phyloP scores from a whole-genome alignment of 2,888 invertebrate species.

The Rhogogaster chlorosoma region DNA sequence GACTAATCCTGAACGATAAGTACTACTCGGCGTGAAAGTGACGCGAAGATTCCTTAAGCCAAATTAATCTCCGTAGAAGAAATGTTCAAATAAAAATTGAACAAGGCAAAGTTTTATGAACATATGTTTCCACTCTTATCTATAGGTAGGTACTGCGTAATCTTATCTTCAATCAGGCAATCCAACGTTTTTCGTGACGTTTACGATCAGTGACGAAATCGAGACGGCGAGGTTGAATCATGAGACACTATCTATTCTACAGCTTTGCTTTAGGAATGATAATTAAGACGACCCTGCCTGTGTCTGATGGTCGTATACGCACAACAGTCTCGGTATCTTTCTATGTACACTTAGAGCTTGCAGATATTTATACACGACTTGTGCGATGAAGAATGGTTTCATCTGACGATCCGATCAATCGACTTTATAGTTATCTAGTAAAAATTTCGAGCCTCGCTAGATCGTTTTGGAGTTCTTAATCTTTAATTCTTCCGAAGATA shows the following conservation, averaged over 20 bases:
- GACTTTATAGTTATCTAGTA: neutral
- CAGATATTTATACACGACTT: neutral
- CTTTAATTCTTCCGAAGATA: neutral
- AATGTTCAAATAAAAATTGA: neutral
- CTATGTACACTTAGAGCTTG: neutral
- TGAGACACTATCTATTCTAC: conserved; percentile 1
- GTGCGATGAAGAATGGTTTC: neutral
- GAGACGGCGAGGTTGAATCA: neutral
- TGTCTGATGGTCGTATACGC: conserved; percentile 7
- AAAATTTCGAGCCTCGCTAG: neutral
- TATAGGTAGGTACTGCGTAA: too few relatives aligned
- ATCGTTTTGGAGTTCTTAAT: neutral
- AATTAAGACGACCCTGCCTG: conserved; percentile 8
- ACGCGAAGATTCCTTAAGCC: neutral
- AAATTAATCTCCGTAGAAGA: neutral
- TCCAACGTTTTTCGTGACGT: neutral
- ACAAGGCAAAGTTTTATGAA: conserved; percentile 7
- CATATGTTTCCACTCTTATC: neutral
- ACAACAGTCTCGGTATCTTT: neutral
- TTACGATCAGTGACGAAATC: conserved; percentile 17
- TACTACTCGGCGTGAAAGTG: neutral
- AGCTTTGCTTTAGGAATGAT: conserved; percentile 22
- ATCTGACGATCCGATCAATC: neutral
- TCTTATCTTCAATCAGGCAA: neutral
- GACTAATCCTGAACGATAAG: neutral